Conservation (phyloP, 1,140 invertebrate species). For the Drosophila serrata region DNA sequence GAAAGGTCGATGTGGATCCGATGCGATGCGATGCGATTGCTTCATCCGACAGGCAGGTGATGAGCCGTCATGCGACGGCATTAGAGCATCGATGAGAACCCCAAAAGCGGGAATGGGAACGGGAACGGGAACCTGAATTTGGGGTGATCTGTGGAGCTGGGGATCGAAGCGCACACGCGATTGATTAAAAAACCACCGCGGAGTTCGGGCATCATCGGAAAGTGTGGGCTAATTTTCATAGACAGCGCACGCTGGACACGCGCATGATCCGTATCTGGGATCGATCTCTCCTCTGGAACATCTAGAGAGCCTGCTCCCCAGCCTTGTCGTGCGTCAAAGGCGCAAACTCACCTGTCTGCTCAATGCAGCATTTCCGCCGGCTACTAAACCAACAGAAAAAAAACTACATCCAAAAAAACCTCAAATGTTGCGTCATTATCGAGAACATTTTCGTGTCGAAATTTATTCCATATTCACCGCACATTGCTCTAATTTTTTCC, state of each 20-base stretch:
- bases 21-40: constrained; percentile 65
- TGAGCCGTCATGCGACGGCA: constrained; percentile 77
- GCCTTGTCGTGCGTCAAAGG: constrained; percentile 47
- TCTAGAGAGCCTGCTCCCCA: constrained; percentile 8
- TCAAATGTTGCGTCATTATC: constrained; percentile 83
- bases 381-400: constrained; percentile 25
- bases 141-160: constrained; percentile 20
- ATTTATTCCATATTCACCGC: constrained; percentile 82
- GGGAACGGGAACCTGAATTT: constrained; percentile 12
- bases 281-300: constrained; percentile 14
- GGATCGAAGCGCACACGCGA: constrained; percentile 65
- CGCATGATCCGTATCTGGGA: constrained; percentile 58
- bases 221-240: constrained; percentile 69
- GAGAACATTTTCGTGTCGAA: constrained; percentile 55
- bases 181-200: constrained; percentile 63
- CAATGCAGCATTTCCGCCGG: constrained; percentile 67
- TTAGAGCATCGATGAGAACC: constrained; percentile 59
- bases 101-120: background rate
- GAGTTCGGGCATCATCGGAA: background rate
- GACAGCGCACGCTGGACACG: constrained; percentile 73
- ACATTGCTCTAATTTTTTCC: constrained; percentile 83
- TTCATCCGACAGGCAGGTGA: constrained; percentile 83
- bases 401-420: constrained; percentile 62
- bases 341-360: constrained; percentile 71
- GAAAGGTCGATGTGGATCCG: constrained; percentile 40